These are phyloP conservation scores for zebrafish (Danio rerio) DNA, from an alignment of 2,113 vertebrate species.

Conservation along the genomic window GRCz12tu NC_133189.1:39703001-39703500, in stretches of 20 bases:
- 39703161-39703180: conserved; percentile 24
- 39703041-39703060: conserved; percentile 22
- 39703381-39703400: conserved; percentile 80
- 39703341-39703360: conserved; percentile 25
- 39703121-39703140: conserved; percentile 54
- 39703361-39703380: conserved; percentile 78
- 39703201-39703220: conserved; percentile 43
- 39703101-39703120: conserved; percentile 43
- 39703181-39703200: conserved; percentile 27
- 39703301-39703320: conserved; percentile 55
- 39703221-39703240: conserved; percentile 43
- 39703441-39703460: conserved; percentile 79
- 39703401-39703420: conserved; percentile 25
- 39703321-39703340: conserved; percentile 52
- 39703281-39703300: conserved; percentile 22
- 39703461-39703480: conserved; percentile 82
- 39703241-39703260: conserved; percentile 54
- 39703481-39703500: conserved; percentile 85
- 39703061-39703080: conserved; percentile 23
- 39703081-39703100: conserved; percentile 58
- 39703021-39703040: neutral
- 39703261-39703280: conserved; percentile 33
- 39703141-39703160: conserved; percentile 38
- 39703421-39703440: conserved; percentile 66
- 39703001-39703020: conserved; percentile 46